These are phyloP conservation scores for Megalonaias nervosa DNA, from an alignment of 1,140 invertebrate species.

Conservation along the genomic window DNA sequence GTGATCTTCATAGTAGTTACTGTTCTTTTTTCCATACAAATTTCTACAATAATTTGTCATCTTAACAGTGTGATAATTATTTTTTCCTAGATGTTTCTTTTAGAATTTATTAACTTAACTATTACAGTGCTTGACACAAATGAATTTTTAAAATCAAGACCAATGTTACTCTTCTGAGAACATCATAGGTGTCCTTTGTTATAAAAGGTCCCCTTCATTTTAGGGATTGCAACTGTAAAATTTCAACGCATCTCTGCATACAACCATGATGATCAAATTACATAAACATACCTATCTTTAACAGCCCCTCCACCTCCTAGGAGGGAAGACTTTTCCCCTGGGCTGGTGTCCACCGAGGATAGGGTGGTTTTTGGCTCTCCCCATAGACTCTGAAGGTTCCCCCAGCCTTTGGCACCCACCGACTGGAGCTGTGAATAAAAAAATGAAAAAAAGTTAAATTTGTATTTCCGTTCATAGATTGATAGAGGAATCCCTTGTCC, in stretches of 20 bases:
- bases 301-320: slow-evolving; percentile 35
- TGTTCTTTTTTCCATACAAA: too few species aligned
- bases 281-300: slow-evolving; percentile 20
- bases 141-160: background rate
- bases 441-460: background rate
- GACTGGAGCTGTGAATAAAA: slow-evolving; percentile 49
- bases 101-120: too few species aligned
- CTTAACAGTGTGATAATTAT: too few species aligned
- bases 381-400: slow-evolving; percentile 63
- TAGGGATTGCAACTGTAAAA: background rate
- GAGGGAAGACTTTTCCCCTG: slow-evolving; percentile 65
- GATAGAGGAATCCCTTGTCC: background rate
- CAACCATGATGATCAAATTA: background rate
- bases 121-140: too few species aligned
- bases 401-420: slow-evolving; percentile 65
- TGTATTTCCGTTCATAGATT: background rate
- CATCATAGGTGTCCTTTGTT: background rate
- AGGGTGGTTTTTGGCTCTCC: slow-evolving; percentile 64
- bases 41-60: too few species aligned
- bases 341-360: slow-evolving; percentile 60
- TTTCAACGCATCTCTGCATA: background rate
- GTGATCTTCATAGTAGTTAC: too few species aligned
- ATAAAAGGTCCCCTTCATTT: background rate
- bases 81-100: too few species aligned
- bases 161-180: background rate